Evolutionary conservation across 2,888 invertebrate species (phyloP), one percentile per base, ranked within the genome.

Genomic region (Caenorhabditis zanzibari): DNA sequence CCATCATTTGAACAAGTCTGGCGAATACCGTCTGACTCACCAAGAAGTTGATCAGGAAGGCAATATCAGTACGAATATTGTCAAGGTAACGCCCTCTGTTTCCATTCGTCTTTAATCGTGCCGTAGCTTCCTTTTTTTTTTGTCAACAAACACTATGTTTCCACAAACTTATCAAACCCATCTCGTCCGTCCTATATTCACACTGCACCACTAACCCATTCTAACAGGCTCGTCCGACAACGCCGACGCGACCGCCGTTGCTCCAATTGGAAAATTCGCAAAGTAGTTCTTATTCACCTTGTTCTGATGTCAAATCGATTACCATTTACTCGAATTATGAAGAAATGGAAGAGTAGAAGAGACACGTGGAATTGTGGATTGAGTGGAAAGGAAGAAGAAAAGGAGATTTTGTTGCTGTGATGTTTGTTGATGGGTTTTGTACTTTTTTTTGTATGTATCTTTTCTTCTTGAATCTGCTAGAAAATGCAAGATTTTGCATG

Each of bases 31-130:
- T 86, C 94, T 99, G 0, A 95, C 97, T 22, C 95, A 97, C 0
- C 98, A 98, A 93, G 96, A 96, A 90, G 95, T 96, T 72, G 97
- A 97, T 92, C 95, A 95, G 0, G 96, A 96, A 12, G 98, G 98
- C 0, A 97, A 97, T 91, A 93, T 98, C 2, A 96, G 97, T 93
- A 98, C 98, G 0, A 96, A 96, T 90, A 92, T 97, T 19, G 96
- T 96, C 92, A 98, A 97, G 94, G 95, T 95, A 90, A 85, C 75
- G 54, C 64, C 69, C 41, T 32, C 26, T 59, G 59, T 73, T 49
- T 63, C 73, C 28, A 38, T n/a, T n/a, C 52, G 66, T 66, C 35
- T 54, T 54, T 32, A 68, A 24, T 54, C 28, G 49, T 73, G 32
- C 28, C 32, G 61, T 54, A 54, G n/a, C 44, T 49, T 12, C 56